phyloP scores from a whole-genome alignment of 1,140 invertebrate species.

The Caenorhabditis latens region DNA sequence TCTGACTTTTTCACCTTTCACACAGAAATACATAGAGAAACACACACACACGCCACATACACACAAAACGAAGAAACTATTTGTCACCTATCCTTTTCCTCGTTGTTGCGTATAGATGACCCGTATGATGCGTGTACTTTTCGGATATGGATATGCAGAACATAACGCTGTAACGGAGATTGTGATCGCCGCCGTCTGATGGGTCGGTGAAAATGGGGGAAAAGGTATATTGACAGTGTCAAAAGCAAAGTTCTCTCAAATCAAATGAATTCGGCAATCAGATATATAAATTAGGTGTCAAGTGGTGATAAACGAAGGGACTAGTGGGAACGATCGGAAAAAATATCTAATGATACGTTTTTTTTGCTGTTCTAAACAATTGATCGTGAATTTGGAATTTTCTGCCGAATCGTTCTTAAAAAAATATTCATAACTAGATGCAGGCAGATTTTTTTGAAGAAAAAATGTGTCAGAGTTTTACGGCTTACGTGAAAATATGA shows the following conservation, averaged over 20 bases:
- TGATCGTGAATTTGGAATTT: too few species aligned
- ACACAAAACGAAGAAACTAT: constrained; percentile 45
- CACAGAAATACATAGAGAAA: background rate
- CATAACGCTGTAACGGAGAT: background rate
- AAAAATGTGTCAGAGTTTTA: too few species aligned
- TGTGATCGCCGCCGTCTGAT: background rate
- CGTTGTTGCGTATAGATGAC: constrained; percentile 50
- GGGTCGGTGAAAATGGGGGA: background rate
- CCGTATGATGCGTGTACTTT: constrained; percentile 55
- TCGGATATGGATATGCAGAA: constrained; percentile 55
- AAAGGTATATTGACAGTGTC: background rate
- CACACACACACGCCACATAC: constrained; percentile 9
- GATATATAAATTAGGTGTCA: constrained; percentile 31
- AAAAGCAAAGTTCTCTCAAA: too few species aligned
- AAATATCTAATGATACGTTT: background rate
- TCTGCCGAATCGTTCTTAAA: too few species aligned
- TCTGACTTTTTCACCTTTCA: constrained; percentile 49
- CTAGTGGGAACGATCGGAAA: background rate
- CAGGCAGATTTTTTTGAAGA: too few species aligned
- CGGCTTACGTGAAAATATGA: too few species aligned
- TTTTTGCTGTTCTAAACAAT: too few species aligned
- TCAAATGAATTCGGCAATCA: background rate
- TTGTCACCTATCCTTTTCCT: constrained; percentile 36
- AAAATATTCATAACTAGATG: too few species aligned
- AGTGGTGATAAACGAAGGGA: background rate